These are phyloP conservation scores for Xiphorhynchus erythropygius DNA, from an alignment of 2,797 vertebrate species.

Conservation along the genomic window DNA sequence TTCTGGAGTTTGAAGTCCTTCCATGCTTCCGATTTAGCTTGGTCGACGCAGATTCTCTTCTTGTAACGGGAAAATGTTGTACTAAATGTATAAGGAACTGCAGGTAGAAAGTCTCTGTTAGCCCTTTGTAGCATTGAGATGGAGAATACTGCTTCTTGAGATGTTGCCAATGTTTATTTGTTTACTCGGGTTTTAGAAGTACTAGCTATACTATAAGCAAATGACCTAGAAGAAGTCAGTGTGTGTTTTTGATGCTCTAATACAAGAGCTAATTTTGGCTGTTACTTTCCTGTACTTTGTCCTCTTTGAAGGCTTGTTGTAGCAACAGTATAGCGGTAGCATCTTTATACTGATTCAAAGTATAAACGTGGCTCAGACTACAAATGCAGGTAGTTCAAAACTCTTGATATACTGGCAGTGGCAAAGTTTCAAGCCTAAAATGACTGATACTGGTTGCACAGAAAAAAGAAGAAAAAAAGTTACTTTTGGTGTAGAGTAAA, in stretches of 20 bases:
- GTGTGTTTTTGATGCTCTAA: neutral
- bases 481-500: neutral
- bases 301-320: neutral
- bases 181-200: neutral
- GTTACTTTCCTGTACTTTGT: neutral
- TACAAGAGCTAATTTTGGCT: neutral
- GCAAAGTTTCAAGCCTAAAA: neutral
- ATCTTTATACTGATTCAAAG: neutral
- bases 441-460: neutral
- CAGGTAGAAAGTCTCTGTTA: neutral
- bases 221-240: neutral
- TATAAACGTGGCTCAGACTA: neutral
- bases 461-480: neutral
- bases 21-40: neutral
- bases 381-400: neutral
- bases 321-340: neutral
- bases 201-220: neutral
- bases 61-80: neutral
- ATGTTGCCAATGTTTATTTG: neutral
- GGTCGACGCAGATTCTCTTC: neutral
- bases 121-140: neutral
- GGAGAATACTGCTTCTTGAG: neutral
- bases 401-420: neutral
- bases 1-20: neutral
- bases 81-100: neutral